Conservation (phyloP, 2,113 vertebrate species). For the Perca schrenkii region DNA sequence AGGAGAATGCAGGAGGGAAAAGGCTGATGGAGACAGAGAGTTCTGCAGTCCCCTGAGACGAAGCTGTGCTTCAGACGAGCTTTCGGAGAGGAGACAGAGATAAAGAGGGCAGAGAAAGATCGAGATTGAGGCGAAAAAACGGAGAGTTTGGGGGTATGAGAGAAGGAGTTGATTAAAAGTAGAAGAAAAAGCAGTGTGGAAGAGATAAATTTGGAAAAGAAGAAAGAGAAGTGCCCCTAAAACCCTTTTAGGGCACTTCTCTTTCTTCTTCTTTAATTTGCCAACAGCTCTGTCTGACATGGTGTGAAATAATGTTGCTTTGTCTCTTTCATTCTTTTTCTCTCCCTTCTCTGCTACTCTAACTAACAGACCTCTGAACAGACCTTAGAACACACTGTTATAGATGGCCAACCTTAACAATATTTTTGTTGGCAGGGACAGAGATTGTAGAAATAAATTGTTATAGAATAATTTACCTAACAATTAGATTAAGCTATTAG, state of each 20-base stretch:
- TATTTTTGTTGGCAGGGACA: neutral
- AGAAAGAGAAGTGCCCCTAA: slow-evolving; percentile 50
- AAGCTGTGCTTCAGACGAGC: slow-evolving; percentile 55
- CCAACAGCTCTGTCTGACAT: slow-evolving; percentile 77
- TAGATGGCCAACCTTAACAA: slow-evolving; percentile 4
- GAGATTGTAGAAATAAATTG: neutral
- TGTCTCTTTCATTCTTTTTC: slow-evolving; percentile 48
- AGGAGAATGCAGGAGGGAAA: slow-evolving; percentile 18
- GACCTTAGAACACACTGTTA: slow-evolving; percentile 9
- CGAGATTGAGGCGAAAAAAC: slow-evolving; percentile 52
- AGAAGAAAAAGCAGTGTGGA: slow-evolving; percentile 50
- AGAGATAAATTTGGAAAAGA: slow-evolving; percentile 54
- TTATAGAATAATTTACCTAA: neutral
- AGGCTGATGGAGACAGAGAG: slow-evolving; percentile 61
- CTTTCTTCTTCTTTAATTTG: slow-evolving; percentile 76
- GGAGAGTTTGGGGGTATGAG: slow-evolving; percentile 48
- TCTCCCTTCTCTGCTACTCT: slow-evolving; percentile 14
- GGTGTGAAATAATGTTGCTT: slow-evolving; percentile 78
- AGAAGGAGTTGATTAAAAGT: slow-evolving; percentile 67
- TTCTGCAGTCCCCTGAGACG: slow-evolving; percentile 56
- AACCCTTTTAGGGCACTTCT: slow-evolving; percentile 60
- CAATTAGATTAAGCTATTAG: neutral
- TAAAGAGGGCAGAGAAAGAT: slow-evolving; percentile 44
- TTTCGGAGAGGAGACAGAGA: slow-evolving; percentile 54
- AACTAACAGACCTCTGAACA: slow-evolving; percentile 38